Base-by-base conservation (phyloP, 1,140 invertebrate genomes). In the Mya arenaria region DNA sequence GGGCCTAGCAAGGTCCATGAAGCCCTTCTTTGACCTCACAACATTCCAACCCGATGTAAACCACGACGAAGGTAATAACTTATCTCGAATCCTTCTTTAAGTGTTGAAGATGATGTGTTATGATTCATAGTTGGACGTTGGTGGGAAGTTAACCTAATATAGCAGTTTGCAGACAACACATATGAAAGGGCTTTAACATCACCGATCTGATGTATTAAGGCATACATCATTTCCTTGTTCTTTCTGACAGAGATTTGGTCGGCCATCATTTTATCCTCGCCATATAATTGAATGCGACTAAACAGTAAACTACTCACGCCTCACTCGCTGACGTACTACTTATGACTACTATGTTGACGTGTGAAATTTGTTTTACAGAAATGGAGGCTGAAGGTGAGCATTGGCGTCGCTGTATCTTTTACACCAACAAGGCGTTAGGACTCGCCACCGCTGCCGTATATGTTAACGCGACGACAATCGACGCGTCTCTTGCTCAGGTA, bases 361-460 rank as follows among this genome's bases (percentile, higher is more conserved):
- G 19, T 52, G 19, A 52, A 4, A n/a, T 52, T 8, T 4, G 17
- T 52, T 1, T 52, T 52, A 17, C 71, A 91, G 90, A 91, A 60
- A 66, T 87, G 13, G 88, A 88, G 39, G 71, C 74, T 23, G 85
- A 90, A 72, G 87, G 89, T 30, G 87, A 90, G 58, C 83, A 96
- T 28, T 99, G 98, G 98, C 93, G 97, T 56, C 97, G 97, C 83
- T 99, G 98, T 88, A 96, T 99, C 0, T 96, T 95, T 10, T 98
- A 99, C 87, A 97, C 98, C 0, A 98, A 98, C 90, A 97, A 95
- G 88, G 97, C 97, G 36, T 94, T 99, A 89, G 97, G 97, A 15
- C 98, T 98, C 92, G 97, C 98, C 0, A 95, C 98, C 5, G 97
- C 97, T 0, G 97, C 97, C 0, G 97, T 98, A 94, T 99, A 98